phyloP scores from a whole-genome alignment of 2,888 invertebrate species.

The Rhingia rostrata region DNA sequence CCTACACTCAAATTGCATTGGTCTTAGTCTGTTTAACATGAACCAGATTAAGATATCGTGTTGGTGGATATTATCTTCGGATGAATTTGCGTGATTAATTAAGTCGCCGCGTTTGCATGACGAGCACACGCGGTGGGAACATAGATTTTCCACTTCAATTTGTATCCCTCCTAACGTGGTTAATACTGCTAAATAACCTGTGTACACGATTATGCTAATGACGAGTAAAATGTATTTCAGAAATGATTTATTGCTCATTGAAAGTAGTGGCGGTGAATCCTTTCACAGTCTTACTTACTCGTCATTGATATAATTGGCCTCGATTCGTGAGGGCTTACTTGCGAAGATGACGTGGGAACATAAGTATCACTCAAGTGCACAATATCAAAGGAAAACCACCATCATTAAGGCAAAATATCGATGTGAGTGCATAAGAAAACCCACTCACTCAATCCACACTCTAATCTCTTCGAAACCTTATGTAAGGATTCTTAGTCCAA shows the following conservation, averaged over 20 bases:
- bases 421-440: neutral
- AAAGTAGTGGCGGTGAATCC: neutral
- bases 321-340: neutral
- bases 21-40: slow-evolving; percentile 57
- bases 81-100: slow-evolving; percentile 60
- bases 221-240: neutral
- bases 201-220: slow-evolving; percentile 2
- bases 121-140: slow-evolving; percentile 9
- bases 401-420: neutral
- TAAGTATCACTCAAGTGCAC: neutral
- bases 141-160: slow-evolving; percentile 10
- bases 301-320: neutral
- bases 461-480: slow-evolving; percentile 8
- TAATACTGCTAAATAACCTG: neutral
- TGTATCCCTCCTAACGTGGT: slow-evolving; percentile 9
- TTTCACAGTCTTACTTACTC: neutral
- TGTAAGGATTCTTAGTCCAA: neutral
- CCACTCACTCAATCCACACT: neutral
- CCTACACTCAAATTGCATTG: neutral
- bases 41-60: slow-evolving; percentile 55
- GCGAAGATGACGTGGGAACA: neutral
- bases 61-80: slow-evolving; percentile 22
- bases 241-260: neutral
- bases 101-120: slow-evolving; percentile 23
- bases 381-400: neutral